Evolutionary conservation across 2,888 invertebrate species (phyloP), one percentile per base, ranked within the genome.

Genomic region (Polymixis flavicincta): DNA sequence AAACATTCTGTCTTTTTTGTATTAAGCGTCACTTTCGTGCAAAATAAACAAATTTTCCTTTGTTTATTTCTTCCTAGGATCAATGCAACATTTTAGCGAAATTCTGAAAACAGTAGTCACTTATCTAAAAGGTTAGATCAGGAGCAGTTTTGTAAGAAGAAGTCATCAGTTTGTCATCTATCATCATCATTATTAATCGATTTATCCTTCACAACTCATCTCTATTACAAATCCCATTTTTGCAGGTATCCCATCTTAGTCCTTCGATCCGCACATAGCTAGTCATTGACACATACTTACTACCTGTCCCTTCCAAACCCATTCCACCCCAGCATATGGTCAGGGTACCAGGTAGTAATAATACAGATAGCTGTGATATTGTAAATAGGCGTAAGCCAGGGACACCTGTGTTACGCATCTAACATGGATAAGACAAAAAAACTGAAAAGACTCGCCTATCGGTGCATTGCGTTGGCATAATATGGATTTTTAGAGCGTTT

Each of bases 371-470:
- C 76, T 68, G 77, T 87, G 85, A 92, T 90, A 90, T 90, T 90
- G 90, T 92, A 90, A 90, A 91, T 92, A 92, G 89, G 89, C 90
- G 91, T 90, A 89, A 91, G 89, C 88, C 89, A 89, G 89, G 91
- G 91, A 94, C 96, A 96, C 96, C 96, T 96, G 96, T 95, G 94
- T 95, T 96, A 96, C 96, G 95, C 96, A 91, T 90, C 91, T 91
- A 92, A 80, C 85, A 88, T 89, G 89, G 89, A 91, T 89, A 89
- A 89, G 92, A 90, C 82, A 91, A 91, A 93, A 92, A 80, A 80
- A 89, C 85, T 50, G 55, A 86, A 88, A 76, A 80, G 74, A 80
- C 87, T 88, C 72, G 85, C 79, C 89, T 92, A 92, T 92, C 87
- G 83, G 85, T 73, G 90, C 89, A 89, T 82, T 78, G 77, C 67